These are phyloP conservation scores for Cyanocitta stelleri DNA, from an alignment of 2,113 vertebrate species.

Conservation along the genomic window DNA sequence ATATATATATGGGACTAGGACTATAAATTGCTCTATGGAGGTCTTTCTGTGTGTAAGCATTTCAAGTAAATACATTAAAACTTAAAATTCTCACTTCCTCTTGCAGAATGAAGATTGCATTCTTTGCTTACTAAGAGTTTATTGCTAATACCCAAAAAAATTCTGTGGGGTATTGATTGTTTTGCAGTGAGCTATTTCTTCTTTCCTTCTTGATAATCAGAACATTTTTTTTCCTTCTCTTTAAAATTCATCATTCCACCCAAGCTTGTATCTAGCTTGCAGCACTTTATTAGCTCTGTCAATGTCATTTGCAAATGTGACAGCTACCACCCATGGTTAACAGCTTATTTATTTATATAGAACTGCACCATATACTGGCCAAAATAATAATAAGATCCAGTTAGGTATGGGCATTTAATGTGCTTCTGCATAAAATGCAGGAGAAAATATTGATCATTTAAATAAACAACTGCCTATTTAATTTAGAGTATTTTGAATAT, in stretches of 20 bases:
- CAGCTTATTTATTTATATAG: neutral
- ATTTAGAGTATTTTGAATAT: neutral
- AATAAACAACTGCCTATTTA: neutral
- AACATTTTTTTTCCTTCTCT: neutral
- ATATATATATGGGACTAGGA: neutral
- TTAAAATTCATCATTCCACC: neutral
- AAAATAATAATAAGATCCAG: neutral
- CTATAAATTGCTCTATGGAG: neutral
- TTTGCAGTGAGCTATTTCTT: neutral
- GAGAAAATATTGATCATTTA: neutral
- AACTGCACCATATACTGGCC: fast-evolving
- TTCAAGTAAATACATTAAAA: neutral
- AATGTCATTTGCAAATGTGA: neutral
- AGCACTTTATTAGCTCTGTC: neutral
- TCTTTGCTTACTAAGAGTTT: neutral
- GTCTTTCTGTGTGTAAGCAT: neutral
- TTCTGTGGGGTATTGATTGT: neutral
- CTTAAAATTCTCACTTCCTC: neutral
- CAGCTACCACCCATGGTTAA: neutral
- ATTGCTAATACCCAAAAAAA: neutral
- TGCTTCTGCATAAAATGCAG: neutral
- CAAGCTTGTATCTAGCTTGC: neutral
- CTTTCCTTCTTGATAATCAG: neutral
- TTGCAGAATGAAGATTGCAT: neutral
- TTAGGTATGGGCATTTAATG: neutral